A percentile compares a stretch with the other conserved stretches of the same genome.
Conservation (phyloP, 2,797 vertebrate species). For the Hippocampus kuda region DNA sequence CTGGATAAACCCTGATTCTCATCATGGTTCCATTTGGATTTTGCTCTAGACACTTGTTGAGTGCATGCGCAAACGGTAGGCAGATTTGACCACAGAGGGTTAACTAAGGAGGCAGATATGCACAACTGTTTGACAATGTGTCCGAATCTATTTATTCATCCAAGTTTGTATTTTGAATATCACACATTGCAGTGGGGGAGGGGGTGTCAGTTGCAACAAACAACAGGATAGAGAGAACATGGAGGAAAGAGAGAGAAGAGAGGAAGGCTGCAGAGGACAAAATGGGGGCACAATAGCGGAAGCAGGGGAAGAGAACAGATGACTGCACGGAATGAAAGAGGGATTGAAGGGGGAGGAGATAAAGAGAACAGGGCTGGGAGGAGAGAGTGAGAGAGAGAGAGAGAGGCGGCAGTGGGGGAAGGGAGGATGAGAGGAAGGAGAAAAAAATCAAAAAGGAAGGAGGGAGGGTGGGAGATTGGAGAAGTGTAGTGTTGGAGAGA, state of each 20-base stretch:
- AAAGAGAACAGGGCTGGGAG: constrained; percentile 47
- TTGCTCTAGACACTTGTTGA: constrained; percentile 3
- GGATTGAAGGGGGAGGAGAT: constrained; percentile 58
- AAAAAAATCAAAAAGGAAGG: constrained; percentile 12
- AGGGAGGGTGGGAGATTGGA: constrained; percentile 17
- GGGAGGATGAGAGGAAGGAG: constrained; percentile 49
- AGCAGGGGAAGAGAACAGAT: constrained; percentile 52
- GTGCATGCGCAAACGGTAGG: neutral
- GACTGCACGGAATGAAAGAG: constrained; percentile 65
- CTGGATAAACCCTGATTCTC: neutral
- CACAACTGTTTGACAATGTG: neutral
- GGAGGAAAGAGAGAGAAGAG: constrained; percentile 44
- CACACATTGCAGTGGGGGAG: constrained; percentile 6
- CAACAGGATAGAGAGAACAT: constrained; percentile 62
- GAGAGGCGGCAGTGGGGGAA: constrained; percentile 53
- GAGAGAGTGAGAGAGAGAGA: constrained; percentile 41
- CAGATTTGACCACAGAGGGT: neutral
- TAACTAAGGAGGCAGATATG: constrained; percentile 4
- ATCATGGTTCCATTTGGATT: neutral
- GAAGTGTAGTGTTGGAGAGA: constrained; percentile 10
- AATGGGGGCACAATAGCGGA: constrained; percentile 62
- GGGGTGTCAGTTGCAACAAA: constrained; percentile 33
- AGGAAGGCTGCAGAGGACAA: constrained; percentile 57
- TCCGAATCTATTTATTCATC: neutral
- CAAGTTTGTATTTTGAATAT: constrained; percentile 54